These are phyloP conservation scores for Andrena fulva DNA, from an alignment of 2,888 invertebrate genomes.

Conservation along the genomic window DNA sequence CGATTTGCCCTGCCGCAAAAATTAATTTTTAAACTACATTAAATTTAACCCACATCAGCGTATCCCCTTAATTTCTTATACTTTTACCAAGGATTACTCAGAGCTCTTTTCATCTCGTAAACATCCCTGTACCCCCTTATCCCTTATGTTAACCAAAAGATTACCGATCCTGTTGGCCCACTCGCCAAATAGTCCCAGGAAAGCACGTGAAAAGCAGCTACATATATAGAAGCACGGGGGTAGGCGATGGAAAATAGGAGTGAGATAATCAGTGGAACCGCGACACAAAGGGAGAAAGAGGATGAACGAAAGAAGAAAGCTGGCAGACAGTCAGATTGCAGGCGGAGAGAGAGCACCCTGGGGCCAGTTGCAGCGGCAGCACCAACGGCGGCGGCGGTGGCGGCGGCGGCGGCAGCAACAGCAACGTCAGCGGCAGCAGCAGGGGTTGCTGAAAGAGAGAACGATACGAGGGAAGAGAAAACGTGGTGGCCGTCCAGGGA, in stretches of 20 bases:
- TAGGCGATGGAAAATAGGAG: conserved; percentile 29
- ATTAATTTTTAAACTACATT: no score
- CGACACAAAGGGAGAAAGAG: conserved; percentile 42
- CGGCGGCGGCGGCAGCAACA: conserved; percentile 37
- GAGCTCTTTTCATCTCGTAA: background rate
- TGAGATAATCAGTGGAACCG: conserved; percentile 49
- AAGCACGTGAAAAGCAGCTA: conserved; percentile 22
- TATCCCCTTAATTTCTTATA: no score
- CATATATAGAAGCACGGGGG: background rate
- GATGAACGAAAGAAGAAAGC: conserved; percentile 71
- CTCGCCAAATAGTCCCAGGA: background rate
- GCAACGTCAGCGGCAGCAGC: conserved; percentile 64
- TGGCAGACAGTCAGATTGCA: conserved; percentile 71
- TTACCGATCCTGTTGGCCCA: background rate
- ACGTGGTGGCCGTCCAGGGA: conserved; percentile 42
- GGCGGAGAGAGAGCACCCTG: conserved; percentile 56
- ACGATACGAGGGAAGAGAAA: conserved; percentile 51
- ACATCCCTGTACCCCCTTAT: no score
- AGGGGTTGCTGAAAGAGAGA: conserved; percentile 77
- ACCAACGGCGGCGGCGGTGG: conserved; percentile 49
- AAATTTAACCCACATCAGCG: no score
- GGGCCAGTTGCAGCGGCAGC: conserved; percentile 54
- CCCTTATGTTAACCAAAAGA: background rate
- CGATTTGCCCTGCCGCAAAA: no score
- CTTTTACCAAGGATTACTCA: background rate